phyloP scores from a whole-genome alignment of 2,888 invertebrate genomes.

The Elegia similella region DNA sequence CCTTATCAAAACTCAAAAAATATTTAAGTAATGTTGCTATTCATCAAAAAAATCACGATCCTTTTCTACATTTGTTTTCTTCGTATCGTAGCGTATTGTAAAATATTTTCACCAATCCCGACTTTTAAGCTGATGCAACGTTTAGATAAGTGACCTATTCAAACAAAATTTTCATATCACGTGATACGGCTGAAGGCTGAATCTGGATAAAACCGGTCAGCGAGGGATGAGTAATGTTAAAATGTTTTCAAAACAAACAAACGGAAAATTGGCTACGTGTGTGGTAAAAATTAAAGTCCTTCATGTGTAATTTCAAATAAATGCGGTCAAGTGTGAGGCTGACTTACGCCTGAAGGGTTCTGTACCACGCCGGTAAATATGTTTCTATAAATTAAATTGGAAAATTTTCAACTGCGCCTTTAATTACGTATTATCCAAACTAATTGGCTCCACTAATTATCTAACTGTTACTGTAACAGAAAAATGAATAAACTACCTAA shows the following conservation, averaged over 20 bases:
- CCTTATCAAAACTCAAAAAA: not conserved
- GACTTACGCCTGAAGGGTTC: too few relatives aligned
- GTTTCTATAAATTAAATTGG: too few relatives aligned
- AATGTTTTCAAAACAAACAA: constrained; percentile 9
- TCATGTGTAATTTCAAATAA: not conserved
- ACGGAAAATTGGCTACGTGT: not conserved
- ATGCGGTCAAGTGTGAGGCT: too few relatives aligned
- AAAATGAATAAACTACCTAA: too few relatives aligned
- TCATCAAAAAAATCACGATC: not conserved
- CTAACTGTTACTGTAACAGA: too few relatives aligned
- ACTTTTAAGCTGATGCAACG: not conserved
- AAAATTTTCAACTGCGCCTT: too few relatives aligned
- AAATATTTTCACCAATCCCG: not conserved
- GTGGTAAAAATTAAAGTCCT: constrained; percentile 1
- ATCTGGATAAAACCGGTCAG: not conserved
- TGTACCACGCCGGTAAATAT: too few relatives aligned
- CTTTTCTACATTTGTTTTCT: not conserved
- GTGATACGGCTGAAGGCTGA: not conserved
- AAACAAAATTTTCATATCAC: constrained; percentile 4
- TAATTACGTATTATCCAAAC: too few relatives aligned
- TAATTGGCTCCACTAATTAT: too few relatives aligned
- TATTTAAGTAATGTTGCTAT: not conserved
- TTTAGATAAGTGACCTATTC: constrained; percentile 3
- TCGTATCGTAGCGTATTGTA: not conserved
- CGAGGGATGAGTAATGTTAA: constrained; percentile 4